Evolutionary conservation across 2,888 invertebrate genomes (phyloP), one percentile per base, ranked within the genome.

Genomic region (Dromius quadrimaculatus): DNA sequence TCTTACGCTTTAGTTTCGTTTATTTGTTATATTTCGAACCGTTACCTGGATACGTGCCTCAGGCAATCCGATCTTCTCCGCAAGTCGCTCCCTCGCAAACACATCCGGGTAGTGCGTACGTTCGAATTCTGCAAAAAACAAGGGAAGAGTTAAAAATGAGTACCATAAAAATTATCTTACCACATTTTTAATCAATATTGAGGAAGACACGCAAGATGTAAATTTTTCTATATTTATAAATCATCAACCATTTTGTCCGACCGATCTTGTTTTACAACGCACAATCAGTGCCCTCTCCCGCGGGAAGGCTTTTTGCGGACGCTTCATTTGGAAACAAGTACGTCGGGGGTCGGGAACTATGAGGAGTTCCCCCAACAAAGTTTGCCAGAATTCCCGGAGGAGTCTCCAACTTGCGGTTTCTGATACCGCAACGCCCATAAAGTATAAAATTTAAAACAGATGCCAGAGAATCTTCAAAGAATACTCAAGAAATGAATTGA

Each of bases 1-100:
- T 62, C 43, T 68, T 69, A 62, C 43, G 23, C 20, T 45, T 64
- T 64, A 45, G 28, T 32, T 17, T 45, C 70, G 61, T 70, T 70
- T 62, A 62, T 62, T 70, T 70, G 61, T 70, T 70, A 70, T 70
- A 32, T 68, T 71, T 71, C 70, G 71, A 81, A 79, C 80, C 89
- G 91, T 89, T 90, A 96, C 97, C 94, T 97, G 97, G 90, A 97
- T 97, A 90, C 97, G 92, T 87, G 97, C 97, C 91, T 97, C 97
- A 86, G 96, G 97, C 86, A 97, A 92, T 88, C 94, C 94, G 86
- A 97, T 97, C 90, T 96, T 96, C 87, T 93, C 94, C 75, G 97
- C 97, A 83, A 97, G 89, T 84, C 95, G 88, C 84, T 97, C 97
- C 79, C 97, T 87, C 76, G 97, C 96, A 85, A 97, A 97, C 76